phyloP scores from a whole-genome alignment of 53 echinoderm and acorn worm species.

The Echinometra lucunter region DNA sequence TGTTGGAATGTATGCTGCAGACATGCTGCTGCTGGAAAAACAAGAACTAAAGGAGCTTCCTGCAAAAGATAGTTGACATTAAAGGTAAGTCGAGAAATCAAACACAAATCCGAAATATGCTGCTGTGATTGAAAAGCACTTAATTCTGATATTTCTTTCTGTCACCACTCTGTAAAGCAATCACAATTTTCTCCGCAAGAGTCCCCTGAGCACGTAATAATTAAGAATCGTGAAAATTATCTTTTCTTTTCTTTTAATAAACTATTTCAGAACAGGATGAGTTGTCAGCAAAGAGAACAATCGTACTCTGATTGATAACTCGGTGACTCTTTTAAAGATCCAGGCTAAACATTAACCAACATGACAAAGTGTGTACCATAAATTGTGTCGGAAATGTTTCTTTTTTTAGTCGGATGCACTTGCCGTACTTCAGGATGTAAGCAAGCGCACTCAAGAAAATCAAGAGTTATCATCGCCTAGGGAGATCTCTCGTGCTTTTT shows the following conservation, averaged over 20 bases:
- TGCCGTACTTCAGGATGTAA: not conserved
- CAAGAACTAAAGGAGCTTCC: not conserved
- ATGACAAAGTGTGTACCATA: not conserved
- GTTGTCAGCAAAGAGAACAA: not conserved
- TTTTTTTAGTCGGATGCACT: not conserved
- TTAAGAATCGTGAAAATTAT: not conserved
- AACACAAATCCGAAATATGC: not conserved
- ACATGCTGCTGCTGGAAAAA: not conserved
- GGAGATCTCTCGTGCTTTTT: not conserved
- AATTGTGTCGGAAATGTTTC: not conserved
- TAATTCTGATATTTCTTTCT: not conserved
- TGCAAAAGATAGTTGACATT: not conserved
- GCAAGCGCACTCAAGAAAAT: not conserved
- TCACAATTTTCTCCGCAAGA: not conserved
- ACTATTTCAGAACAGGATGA: not conserved
- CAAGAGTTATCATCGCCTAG: not conserved
- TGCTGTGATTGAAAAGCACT: not conserved
- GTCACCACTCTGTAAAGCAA: too few species aligned
- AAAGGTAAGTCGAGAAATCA: not conserved
- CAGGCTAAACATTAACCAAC: not conserved
- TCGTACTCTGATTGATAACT: not conserved
- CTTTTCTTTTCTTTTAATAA: not conserved
- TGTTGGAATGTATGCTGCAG: conserved; percentile 22
- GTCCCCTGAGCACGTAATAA: not conserved
- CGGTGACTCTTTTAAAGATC: not conserved